phyloP scores from a whole-genome alignment of 2,113 vertebrate species.

The Onychostruthus taczanowskii region DNA sequence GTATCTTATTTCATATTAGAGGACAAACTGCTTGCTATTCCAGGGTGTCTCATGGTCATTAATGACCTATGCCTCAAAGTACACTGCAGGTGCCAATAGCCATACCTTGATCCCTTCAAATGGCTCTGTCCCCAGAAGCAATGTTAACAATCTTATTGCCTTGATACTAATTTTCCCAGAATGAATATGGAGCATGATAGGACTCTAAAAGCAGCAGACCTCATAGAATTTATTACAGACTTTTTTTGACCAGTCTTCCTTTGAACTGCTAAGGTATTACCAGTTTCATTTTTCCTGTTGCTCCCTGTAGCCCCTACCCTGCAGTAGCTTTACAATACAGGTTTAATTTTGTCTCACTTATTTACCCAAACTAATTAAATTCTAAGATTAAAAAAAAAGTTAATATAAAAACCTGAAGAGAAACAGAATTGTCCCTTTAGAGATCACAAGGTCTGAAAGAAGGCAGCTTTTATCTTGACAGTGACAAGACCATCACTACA shows the following conservation, averaged over 20 bases:
- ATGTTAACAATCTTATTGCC: neutral
- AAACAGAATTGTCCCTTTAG: neutral
- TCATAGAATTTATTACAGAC: neutral
- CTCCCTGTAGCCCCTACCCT: neutral
- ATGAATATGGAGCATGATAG: neutral
- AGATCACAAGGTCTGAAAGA: neutral
- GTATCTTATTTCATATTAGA: neutral
- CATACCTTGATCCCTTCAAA: conserved; percentile 9
- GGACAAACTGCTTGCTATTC: neutral
- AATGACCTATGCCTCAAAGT: neutral
- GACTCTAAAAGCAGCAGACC: neutral
- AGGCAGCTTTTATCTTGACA: neutral
- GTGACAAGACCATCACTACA: neutral
- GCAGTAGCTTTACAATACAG: neutral
- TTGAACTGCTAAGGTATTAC: neutral
- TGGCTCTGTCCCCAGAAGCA: neutral
- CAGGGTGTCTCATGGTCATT: neutral
- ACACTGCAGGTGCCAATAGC: neutral
- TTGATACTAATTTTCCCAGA: neutral
- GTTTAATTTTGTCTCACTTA: neutral
- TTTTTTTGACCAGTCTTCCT: neutral
- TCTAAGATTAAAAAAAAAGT: neutral
- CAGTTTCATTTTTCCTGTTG: neutral
- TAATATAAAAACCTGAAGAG: neutral
- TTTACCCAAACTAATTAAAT: neutral